Evolutionary conservation across 2,113 vertebrate genomes (phyloP).

Genomic region (Jacana jacana): DNA sequence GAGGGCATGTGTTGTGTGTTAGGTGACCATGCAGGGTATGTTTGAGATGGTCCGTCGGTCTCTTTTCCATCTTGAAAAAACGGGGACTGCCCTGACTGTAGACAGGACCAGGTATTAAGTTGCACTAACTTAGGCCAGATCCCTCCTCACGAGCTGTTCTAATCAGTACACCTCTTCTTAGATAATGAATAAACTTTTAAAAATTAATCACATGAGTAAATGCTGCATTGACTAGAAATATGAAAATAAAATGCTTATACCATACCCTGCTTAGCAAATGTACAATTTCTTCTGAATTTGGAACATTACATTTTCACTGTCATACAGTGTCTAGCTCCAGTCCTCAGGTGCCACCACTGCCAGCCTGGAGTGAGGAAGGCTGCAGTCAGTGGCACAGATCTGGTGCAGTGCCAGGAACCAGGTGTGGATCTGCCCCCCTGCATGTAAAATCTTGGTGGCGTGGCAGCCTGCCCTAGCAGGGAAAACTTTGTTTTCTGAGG

Average conservation of each 20-base stretch:
- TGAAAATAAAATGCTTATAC: not conserved
- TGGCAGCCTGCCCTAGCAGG: not conserved
- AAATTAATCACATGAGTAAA: not conserved
- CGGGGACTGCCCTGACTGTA: not conserved
- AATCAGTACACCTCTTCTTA: not conserved
- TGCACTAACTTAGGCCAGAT: not conserved
- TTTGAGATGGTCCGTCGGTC: not conserved
- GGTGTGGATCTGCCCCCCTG: not conserved
- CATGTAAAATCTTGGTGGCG: not conserved
- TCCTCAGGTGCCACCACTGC: not conserved
- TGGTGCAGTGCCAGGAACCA: not conserved
- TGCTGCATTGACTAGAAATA: not conserved
- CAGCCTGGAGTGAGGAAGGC: not conserved
- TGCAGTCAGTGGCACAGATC: not conserved
- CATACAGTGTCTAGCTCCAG: accelerated
- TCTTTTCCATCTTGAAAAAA: not conserved
- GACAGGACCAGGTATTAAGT: not conserved
- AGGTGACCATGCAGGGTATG: not conserved
- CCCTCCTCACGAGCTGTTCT: not conserved
- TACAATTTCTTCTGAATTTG: not conserved
- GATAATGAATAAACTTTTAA: not conserved
- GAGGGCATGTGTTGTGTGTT: accelerated
- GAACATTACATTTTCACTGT: not conserved
- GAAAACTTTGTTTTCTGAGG: not conserved
- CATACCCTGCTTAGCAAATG: not conserved